A percentile compares a stretch with the other conserved stretches of the same genome.
phyloP scores from a whole-genome alignment of 2,888 invertebrate species.

The Sycophila texana region DNA sequence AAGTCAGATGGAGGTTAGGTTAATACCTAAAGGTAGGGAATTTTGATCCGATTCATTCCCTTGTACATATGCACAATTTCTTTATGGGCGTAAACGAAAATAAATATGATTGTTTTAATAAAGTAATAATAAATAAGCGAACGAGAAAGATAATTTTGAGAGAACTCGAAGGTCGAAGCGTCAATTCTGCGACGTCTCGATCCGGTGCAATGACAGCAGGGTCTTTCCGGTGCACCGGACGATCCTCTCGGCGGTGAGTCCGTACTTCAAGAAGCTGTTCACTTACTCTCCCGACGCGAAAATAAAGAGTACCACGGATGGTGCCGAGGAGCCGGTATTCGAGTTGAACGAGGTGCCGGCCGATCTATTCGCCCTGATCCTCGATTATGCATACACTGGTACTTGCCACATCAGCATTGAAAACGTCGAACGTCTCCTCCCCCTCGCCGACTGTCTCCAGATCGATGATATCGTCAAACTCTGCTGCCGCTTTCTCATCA shows the following conservation, averaged over 20 bases:
- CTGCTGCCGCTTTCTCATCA: conserved; percentile 82
- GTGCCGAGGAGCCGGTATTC: neutral
- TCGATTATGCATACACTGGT: conserved; percentile 87
- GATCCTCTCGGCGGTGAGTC: conserved; percentile 84
- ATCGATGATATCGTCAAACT: conserved; percentile 84
- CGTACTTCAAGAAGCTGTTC: conserved; percentile 85
- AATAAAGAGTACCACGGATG: conserved; percentile 77
- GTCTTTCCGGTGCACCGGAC: conserved; percentile 83
- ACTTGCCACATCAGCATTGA: conserved; percentile 80
- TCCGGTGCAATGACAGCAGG: conserved; percentile 80
- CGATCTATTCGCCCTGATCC: conserved; percentile 80
- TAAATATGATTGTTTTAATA: too few relatives aligned
- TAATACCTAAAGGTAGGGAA: too few relatives aligned
- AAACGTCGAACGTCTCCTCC: conserved; percentile 84
- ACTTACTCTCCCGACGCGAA: conserved; percentile 66
- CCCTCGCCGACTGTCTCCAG: conserved; percentile 85
- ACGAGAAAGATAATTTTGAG: too few relatives aligned
- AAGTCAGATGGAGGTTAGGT: too few relatives aligned
- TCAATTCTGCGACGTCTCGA: conserved; percentile 84
- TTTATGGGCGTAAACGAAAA: too few relatives aligned
- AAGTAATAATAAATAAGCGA: too few relatives aligned
- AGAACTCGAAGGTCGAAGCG: conserved; percentile 80
- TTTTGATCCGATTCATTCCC: too few relatives aligned
- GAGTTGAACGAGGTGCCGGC: conserved; percentile 75
- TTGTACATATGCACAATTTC: too few relatives aligned